Base-by-base conservation (phyloP, 2,113 vertebrate species). In the Ursus arctos region DNA sequence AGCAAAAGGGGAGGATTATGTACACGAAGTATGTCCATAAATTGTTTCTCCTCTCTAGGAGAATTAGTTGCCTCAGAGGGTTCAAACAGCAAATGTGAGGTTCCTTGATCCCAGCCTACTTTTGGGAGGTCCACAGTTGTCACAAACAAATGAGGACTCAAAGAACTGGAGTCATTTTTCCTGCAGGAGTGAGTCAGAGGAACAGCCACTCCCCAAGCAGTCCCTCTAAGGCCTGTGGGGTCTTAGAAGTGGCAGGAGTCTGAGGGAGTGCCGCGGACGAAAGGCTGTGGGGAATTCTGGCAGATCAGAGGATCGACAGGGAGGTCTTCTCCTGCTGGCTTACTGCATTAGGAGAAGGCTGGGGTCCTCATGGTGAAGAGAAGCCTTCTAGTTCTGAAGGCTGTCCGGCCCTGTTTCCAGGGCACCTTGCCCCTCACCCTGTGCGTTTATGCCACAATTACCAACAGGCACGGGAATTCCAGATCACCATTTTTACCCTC, bases 271-370 rank as follows among this genome's bases (percentile, higher is more conserved):
- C 71, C 8, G 40, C 40, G 19, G 43, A 85, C 67, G 71, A 96
- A 95, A 97, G 95, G 43, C 79, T 92, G 21, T 72, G 85, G 71
- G 57, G 18, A 88, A 88, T n/a, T 83, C 15, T 63, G 24, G 36
- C 43, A 55, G 43, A 85, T 91, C 28, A 61, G 63, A 96, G 36
- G 61, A 24, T 93, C 77, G 33, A 55, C 14, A 95, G 13, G 31
- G 51, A 88, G 47, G 83, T 63, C 69, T 76, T 40, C 26, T n/a
- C 57, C 51, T 90, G 22, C 61, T 49, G 31, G 51, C 84, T 71
- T 71, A 63, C 43, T 81, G 57, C 55, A 80, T 94, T 53, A 36
- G 87, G 28, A 88, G 33, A 93, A 82, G 18, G 31, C 28, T 81
- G 21, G 28, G 33, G 61, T 79, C 77, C 43, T 84, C 40, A 67